Evolutionary conservation across 37 sponge, comb jelly and placozoan species (phyloP).

Genomic region (Haliclona indistincta): DNA sequence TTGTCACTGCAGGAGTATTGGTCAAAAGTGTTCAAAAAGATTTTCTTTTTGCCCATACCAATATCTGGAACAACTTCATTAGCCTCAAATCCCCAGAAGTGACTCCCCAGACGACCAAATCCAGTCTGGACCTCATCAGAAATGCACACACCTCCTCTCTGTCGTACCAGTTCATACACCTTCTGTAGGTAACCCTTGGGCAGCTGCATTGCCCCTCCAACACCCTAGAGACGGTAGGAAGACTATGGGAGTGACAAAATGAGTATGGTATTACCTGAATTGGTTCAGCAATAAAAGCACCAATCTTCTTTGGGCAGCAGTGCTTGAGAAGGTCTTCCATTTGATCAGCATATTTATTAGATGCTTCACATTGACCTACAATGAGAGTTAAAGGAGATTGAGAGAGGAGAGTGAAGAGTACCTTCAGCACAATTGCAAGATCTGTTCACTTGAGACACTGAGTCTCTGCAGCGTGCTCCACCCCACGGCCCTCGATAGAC

Average conservation of each 20-base stretch:
- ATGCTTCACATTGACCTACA: constrained; percentile 72
- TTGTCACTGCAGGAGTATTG: constrained; percentile 50
- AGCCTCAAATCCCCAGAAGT: constrained; percentile 94
- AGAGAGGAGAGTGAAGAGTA: background rate
- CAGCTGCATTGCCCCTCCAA: constrained; percentile 80
- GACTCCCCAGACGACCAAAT: constrained; percentile 89
- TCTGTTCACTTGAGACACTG: constrained; percentile 63
- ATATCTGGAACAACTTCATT: constrained; percentile 88
- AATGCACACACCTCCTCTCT: constrained; percentile 83
- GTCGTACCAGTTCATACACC: constrained; percentile 66
- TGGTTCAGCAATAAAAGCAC: constrained; percentile 90
- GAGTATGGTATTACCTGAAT: constrained; percentile 65
- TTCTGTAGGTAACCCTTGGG: constrained; percentile 78
- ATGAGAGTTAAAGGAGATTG: background rate
- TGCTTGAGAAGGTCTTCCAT: constrained; percentile 72
- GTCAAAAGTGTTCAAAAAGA: background rate
- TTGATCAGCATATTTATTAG: constrained; percentile 78
- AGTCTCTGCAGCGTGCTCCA: constrained; percentile 87
- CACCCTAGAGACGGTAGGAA: constrained; percentile 56
- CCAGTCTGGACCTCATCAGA: constrained; percentile 95
- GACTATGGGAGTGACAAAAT: background rate
- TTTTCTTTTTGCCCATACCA: constrained; percentile 21
- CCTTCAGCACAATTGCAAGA: constrained; percentile 72
- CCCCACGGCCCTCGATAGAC: constrained; percentile 95
- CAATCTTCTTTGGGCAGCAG: constrained; percentile 77